Evolutionary conservation across 2,113 vertebrate species (phyloP), one percentile per base, ranked within the genome.

Genomic region (Brachionichthys hirsutus): DNA sequence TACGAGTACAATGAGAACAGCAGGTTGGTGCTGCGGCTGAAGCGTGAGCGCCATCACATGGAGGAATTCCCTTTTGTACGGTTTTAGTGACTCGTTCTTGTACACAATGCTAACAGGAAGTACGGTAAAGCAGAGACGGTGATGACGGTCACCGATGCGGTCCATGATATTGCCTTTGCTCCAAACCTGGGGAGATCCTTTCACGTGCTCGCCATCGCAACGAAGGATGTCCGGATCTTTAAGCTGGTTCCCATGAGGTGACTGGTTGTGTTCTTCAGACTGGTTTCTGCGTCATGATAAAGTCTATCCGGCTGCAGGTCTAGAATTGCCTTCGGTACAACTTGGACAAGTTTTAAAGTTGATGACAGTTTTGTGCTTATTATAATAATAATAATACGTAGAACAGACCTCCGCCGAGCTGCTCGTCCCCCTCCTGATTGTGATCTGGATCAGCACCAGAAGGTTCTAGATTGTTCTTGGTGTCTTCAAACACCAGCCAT

Each of bases 1-100:
- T 98, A 97, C 7, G 97, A 99, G 82, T 99, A 99, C 78, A 98
- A 95, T 0, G 97, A 99, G 89, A 99, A 98, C 63, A 98, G 95
- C 64, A 94, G 97, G 97, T 98, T 22, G 14, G 80, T 71, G 9
- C 18, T 18, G 48, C 6, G 24, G 24, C 13, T 35, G 6, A 34
- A 12, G 14, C 38, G 13, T 30, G 3, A 45, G 2, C 40, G 17
- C 11, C 4, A 18, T n/a, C n/a, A 30, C 24, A 30, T 30, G 5
- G 8, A 30, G 24, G 5, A 30, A 8, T 30, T 30, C 24, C 8
- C 8, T 30, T 3, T 30, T 30, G 24, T 3, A 30, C 24, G 8
- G 24, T 30, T 30, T 2, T 30, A 3, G 6, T 30, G 24, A 30
- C 24, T n/a, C n/a, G 8, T 6, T 18, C 6, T 19, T 41, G 66